Evolutionary conservation across 1,140 invertebrate genomes (phyloP), one percentile per base, ranked within the genome.

Genomic region (Phocides pigmalion): DNA sequence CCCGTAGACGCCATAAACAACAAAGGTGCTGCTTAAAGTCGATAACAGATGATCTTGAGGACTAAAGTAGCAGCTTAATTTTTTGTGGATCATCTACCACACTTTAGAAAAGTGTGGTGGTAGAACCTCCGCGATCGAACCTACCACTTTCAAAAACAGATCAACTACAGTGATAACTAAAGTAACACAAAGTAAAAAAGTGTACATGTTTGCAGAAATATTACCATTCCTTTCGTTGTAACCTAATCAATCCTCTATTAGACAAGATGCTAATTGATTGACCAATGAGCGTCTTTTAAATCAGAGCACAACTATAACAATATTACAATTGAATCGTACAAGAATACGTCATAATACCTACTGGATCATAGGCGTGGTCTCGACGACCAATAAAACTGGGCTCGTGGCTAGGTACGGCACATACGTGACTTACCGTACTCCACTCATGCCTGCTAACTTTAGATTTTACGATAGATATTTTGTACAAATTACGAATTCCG

Each of bases 301-400:
- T 39, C 35, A 39, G 35, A 14, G 12, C 35, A 14, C 35, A 3
- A 22, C 22, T 6, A 22, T 14, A 39, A 14, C 22, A 25, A 56
- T 19, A 42, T 42, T 56, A 25, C 19, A 42, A 56, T 42, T 54
- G 37, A 42, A 25, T n/a, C 53, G 41, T 56, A 56, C 17, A 35
- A 14, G 8, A 28, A 11, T 22, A 44, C 53, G 61, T 59, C 39
- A 53, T 22, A 28, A 42, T 49, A 58, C 51, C 35, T 62, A 59
- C 61, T 16, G 19, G 56, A 42, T 50, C 47, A 67, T 47, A 72
- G 79, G 79, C 76, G 79, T 79, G 79, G 79, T 53, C 54, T 64
- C 61, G 61, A 71, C 71, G 65, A 72, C 76, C 74, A 76, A 79
- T 81, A 76, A 71, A 73, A 81, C 54, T 71, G 69, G 71, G 67